Evolutionary conservation across 2,113 vertebrate species (phyloP), one percentile per base, ranked within the genome.

Genomic region (Cacatua alba): DNA sequence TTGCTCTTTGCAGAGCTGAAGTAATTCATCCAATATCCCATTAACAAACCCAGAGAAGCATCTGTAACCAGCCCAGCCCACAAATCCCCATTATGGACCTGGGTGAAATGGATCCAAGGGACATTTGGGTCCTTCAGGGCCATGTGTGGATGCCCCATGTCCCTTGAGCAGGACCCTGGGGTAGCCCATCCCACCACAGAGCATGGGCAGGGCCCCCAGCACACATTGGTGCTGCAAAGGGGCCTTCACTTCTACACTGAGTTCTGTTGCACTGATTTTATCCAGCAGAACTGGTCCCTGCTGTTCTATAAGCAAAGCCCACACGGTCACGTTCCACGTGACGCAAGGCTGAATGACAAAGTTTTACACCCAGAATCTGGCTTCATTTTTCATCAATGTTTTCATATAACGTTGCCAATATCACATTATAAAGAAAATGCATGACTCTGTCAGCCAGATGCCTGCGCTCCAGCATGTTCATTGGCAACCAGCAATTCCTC

Each of bases 361-460:
- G 20, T 94, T 96, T 83, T 81, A 46, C 55, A 67, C 46, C 41
- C 25, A 2, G 48, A 16, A 31, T 23, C 81, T 92, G 94, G 59
- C 82, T 95, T 59, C 8, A 1, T 67, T 83, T 86, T 10, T 9
- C 71, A 31, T 55, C 88, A 80, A 31, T 70, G 90, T 93, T 95
- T 96, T 74, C 60, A 9, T 2, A 2, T 11, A 31, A 3, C 43
- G 0, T 4, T 63, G 90, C 88, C 87, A 94, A 46, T 25, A 60
- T 4, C 3, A 0, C 0, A 3, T 57, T 31, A 2, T 4, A 81
- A 11, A 46, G 77, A 23, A 10, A 74, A 39, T 2, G 0, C 48
- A 1, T 5, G 57, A 28, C 37, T 31, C 53, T 72, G 41, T 2
- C 85, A 70, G 92, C 63, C 93, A 88, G 79, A 63, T 65, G 78